Evolutionary conservation across 2,113 vertebrate genomes (phyloP).

Genomic region (Leptobrachium leishanense): DNA sequence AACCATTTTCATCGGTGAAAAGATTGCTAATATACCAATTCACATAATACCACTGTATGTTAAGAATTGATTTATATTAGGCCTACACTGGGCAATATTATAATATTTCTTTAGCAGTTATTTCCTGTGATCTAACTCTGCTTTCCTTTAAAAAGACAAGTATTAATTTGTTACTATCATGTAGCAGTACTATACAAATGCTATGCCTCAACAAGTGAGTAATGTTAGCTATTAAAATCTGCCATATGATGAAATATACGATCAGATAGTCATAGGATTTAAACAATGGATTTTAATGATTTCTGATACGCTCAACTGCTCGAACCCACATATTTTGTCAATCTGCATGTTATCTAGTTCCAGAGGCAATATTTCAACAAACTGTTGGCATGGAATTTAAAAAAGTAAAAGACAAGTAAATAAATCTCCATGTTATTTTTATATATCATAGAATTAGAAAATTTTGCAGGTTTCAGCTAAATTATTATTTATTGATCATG

Average conservation of each 20-base stretch:
- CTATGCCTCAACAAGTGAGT: conserved; percentile 9
- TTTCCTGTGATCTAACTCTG: no score
- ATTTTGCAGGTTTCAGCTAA: no score
- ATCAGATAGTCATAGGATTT: conserved; percentile 27
- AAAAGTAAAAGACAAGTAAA: background rate
- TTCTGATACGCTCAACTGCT: conserved; percentile 16
- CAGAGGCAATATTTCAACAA: conserved; percentile 12
- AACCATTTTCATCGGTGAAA: no score
- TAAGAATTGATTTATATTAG: no score
- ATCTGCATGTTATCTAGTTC: conserved; percentile 11
- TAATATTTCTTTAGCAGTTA: no score
- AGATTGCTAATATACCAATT: no score
- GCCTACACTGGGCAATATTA: no score
- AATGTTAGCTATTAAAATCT: conserved; percentile 27
- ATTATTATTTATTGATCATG: no score
- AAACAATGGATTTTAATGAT: conserved; percentile 34
- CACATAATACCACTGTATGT: no score
- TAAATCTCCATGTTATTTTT: background rate
- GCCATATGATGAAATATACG: conserved; percentile 21
- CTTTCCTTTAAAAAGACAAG: conserved; percentile 9
- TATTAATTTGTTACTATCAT: conserved; percentile 6
- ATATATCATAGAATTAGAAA: no score
- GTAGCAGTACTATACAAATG: background rate
- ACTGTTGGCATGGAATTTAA: background rate
- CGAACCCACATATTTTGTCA: conserved; percentile 15